A percentile compares a stretch with the other conserved stretches of the same genome.
Evolutionary conservation across 2,113 vertebrate species (phyloP).

Genomic region (Chloroceryle aenea): DNA sequence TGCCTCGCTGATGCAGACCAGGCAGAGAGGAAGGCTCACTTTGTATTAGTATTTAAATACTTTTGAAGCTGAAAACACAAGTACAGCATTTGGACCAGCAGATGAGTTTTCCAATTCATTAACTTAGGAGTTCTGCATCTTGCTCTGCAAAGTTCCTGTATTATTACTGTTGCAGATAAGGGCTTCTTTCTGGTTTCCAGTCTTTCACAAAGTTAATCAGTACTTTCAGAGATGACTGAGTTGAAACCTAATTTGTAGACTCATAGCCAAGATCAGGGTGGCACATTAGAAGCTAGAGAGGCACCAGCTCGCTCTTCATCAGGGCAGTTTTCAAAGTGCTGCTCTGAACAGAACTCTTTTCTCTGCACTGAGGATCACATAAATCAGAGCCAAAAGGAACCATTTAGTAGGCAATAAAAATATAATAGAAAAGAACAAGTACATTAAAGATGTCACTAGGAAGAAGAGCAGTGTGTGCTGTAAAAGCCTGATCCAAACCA

Average conservation of each 20-base stretch:
- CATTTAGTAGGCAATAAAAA: slow-evolving; percentile 36
- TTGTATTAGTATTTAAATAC: background rate
- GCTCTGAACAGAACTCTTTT: slow-evolving; percentile 14
- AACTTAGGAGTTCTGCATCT: background rate
- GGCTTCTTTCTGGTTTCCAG: background rate
- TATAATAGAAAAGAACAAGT: slow-evolving; percentile 28
- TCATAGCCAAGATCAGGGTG: background rate
- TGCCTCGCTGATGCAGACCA: background rate
- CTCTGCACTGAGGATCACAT: background rate
- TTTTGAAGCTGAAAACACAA: background rate
- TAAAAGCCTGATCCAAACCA: slow-evolving; percentile 18
- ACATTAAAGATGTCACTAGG: slow-evolving; percentile 46
- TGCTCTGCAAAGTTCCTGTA: background rate
- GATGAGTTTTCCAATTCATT: background rate
- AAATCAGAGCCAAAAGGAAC: slow-evolving; percentile 25
- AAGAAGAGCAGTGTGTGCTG: slow-evolving; percentile 3
- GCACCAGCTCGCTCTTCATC: background rate
- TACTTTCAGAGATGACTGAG: background rate
- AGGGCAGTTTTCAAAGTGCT: background rate
- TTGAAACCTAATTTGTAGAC: background rate
- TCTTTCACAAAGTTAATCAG: background rate
- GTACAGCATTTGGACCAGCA: background rate
- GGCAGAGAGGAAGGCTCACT: background rate
- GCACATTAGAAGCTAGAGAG: background rate
- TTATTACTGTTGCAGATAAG: background rate